Evolutionary conservation across 1,140 invertebrate genomes (phyloP).

Genomic region (Drosophila nigromelanica): DNA sequence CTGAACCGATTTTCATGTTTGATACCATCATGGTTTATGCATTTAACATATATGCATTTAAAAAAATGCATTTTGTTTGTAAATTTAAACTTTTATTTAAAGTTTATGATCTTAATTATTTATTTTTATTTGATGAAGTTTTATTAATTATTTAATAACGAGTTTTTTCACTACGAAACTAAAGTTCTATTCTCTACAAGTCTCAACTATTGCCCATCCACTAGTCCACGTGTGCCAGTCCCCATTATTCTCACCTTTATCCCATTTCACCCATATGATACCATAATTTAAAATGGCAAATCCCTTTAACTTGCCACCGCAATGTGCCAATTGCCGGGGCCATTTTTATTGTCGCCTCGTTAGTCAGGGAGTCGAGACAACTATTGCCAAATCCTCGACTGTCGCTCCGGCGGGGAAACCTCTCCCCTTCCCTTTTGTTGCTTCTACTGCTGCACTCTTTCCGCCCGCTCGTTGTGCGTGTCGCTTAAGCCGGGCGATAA

Average conservation of each 20-base stretch:
- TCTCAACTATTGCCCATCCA: background rate
- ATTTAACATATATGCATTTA: too few species aligned
- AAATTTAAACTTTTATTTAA: too few species aligned
- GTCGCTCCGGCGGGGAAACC: slow-evolving; percentile 17
- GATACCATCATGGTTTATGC: too few species aligned
- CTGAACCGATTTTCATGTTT: too few species aligned
- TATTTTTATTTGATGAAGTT: background rate
- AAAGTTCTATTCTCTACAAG: too few species aligned
- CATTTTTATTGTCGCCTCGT: slow-evolving; percentile 78
- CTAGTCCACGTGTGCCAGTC: slow-evolving; percentile 1
- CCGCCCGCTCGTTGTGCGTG: slow-evolving; percentile 57
- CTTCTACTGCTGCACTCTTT: background rate
- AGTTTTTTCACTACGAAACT: too few species aligned
- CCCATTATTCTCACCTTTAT: slow-evolving; percentile 1
- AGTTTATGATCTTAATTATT: too few species aligned
- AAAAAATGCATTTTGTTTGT: too few species aligned
- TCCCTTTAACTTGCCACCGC: slow-evolving; percentile 72
- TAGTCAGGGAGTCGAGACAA: slow-evolving; percentile 65
- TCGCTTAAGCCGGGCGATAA: slow-evolving; percentile 76
- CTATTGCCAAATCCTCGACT: slow-evolving; percentile 64
- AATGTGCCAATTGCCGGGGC: slow-evolving; percentile 74
- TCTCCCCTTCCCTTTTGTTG: background rate
- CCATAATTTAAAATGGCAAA: slow-evolving; percentile 70
- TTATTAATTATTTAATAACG: too few species aligned
- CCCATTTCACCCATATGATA: slow-evolving; percentile 1